Evolutionary conservation across 2,797 vertebrate genomes (phyloP).

Genomic region (Hafferia zeledoni): DNA sequence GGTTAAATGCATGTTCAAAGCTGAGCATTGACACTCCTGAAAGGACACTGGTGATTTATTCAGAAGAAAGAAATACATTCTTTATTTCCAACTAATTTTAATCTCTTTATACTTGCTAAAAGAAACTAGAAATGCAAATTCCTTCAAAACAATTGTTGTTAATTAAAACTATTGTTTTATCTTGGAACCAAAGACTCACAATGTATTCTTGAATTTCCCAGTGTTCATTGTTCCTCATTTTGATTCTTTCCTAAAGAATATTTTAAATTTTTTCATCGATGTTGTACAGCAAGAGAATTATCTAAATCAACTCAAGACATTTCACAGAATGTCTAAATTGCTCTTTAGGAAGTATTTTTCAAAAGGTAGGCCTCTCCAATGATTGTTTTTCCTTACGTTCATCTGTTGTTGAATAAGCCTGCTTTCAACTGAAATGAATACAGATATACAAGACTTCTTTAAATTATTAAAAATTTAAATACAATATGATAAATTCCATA

Average conservation of each 20-base stretch:
- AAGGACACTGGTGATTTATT: neutral
- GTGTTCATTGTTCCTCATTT: neutral
- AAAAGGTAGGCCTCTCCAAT: neutral
- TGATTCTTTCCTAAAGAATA: neutral
- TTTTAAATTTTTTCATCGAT: neutral
- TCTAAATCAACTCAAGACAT: constrained; percentile 3
- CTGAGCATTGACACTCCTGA: neutral
- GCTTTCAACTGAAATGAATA: neutral
- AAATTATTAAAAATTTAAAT: neutral
- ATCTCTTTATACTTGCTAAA: neutral
- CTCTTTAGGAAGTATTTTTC: neutral
- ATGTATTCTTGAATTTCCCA: neutral
- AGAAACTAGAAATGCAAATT: neutral
- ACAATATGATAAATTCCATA: neutral
- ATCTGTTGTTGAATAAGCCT: neutral
- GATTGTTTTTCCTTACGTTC: neutral
- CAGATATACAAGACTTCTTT: neutral
- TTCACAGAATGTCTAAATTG: neutral
- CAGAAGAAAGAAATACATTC: neutral
- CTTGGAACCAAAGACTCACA: neutral
- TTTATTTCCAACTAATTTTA: neutral
- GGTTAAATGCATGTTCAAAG: neutral
- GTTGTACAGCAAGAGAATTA: constrained; percentile 1
- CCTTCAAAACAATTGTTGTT: neutral
- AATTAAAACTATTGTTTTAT: neutral